These are phyloP conservation scores for Indicator maculatus DNA, from an alignment of 2,113 vertebrate species.

Conservation along the genomic window DNA sequence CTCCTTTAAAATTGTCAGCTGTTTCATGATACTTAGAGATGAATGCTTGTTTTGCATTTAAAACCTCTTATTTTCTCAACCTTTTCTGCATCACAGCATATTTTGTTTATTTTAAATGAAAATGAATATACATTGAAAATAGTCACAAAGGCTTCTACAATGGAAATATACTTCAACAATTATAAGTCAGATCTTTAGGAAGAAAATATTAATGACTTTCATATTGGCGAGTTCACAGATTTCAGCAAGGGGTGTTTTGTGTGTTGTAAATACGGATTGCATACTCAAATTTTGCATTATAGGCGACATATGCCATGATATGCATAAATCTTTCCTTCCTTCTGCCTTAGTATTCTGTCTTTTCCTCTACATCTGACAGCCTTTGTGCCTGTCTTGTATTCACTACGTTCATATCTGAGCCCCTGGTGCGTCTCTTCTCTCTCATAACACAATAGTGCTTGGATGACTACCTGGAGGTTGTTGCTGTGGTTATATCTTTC, in stretches of 20 bases:
- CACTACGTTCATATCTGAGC: accelerated
- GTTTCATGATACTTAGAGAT: background rate
- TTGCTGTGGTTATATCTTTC: background rate
- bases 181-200: background rate
- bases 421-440: background rate
- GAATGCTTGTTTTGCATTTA: slow-evolving; percentile 10
- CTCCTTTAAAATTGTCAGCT: background rate
- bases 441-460: accelerated
- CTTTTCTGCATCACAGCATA: background rate
- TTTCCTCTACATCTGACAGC: background rate
- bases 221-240: background rate
- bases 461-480: background rate
- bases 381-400: background rate
- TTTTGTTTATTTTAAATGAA: slow-evolving; percentile 43
- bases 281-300: background rate
- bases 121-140: background rate
- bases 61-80: background rate
- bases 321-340: background rate
- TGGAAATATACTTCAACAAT: background rate
- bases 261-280: background rate
- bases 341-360: background rate
- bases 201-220: background rate
- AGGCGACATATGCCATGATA: background rate
- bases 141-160: background rate
- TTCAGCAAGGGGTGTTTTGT: background rate